Percentiles rank a stretch among this genome's conserved stretches.
phyloP scores from a whole-genome alignment of 92 coral and sea anemone genomes.

The Zoanthus sansibaricus region DNA sequence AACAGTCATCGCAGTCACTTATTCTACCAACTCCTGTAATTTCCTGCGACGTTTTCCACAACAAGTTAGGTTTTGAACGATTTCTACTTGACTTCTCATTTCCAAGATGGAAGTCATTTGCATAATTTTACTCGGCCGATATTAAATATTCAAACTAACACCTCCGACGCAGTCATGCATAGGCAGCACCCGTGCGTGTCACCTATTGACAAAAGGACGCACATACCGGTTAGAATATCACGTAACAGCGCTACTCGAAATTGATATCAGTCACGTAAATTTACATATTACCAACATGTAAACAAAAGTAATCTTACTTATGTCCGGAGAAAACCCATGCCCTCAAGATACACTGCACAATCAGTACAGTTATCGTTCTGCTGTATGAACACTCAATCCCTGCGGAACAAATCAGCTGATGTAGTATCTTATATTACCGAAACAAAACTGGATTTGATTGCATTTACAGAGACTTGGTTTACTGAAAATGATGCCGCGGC shows the following conservation, averaged over 20 bases:
- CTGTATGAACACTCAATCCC: constrained; percentile 20
- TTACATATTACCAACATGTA: constrained; percentile 11
- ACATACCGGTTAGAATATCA: constrained; percentile 26
- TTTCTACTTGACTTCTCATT: constrained; percentile 18
- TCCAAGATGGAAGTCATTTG: constrained; percentile 31
- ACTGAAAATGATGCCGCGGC: constrained; percentile 7
- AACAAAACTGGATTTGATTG: constrained; percentile 22
- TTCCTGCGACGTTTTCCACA: constrained; percentile 29
- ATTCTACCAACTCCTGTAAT: constrained; percentile 17
- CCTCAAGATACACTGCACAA: background rate
- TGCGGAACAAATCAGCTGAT: constrained; percentile 11
- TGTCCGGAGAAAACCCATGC: constrained; percentile 1
- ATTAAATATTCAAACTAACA: constrained; percentile 10
- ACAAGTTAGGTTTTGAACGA: constrained; percentile 18
- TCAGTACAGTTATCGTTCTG: constrained; percentile 7
- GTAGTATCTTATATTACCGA: constrained; percentile 2
- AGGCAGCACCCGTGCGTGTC: constrained; percentile 34
- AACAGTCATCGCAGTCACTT: constrained; percentile 22
- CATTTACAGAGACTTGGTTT: constrained; percentile 19
- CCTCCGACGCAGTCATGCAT: constrained; percentile 25
- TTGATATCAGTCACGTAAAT: background rate
- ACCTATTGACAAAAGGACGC: constrained; percentile 8
- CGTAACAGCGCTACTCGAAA: background rate
- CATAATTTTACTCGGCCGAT: constrained; percentile 11
- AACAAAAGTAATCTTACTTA: constrained; percentile 11